Conservation (phyloP, 2,888 invertebrate genomes). For the Phorcus lineatus region DNA sequence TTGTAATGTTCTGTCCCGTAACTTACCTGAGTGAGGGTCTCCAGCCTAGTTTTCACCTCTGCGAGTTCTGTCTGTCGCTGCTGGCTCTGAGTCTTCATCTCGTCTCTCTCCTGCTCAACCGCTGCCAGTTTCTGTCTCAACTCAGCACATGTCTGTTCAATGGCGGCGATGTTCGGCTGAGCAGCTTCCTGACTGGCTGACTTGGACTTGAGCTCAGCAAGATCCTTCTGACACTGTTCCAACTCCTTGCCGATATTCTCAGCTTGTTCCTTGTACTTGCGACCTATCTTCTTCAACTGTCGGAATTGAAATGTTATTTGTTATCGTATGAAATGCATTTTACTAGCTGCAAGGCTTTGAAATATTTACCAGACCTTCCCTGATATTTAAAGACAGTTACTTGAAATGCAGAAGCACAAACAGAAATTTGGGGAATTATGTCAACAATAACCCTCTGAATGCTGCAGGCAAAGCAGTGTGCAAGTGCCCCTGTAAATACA, state of each 20-base stretch:
- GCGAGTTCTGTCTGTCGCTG: slow-evolving; percentile 90
- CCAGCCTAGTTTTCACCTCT: slow-evolving; percentile 76
- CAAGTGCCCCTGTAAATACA: no score
- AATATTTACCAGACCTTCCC: no score
- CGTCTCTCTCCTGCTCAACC: slow-evolving; percentile 77
- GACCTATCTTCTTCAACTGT: slow-evolving; percentile 87
- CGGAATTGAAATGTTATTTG: background rate
- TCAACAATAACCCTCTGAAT: no score
- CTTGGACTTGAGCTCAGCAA: slow-evolving; percentile 68
- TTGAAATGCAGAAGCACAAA: no score
- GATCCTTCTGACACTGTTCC: slow-evolving; percentile 37
- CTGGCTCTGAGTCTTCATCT: slow-evolving; percentile 87
- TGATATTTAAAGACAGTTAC: no score
- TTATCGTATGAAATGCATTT: background rate
- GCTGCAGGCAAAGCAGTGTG: no score
- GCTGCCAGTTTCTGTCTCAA: slow-evolving; percentile 31
- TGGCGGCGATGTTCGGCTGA: slow-evolving; percentile 33
- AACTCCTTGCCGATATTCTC: slow-evolving; percentile 81
- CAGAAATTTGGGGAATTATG: no score
- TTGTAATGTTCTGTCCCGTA: background rate
- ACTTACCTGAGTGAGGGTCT: slow-evolving; percentile 78
- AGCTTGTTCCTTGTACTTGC: slow-evolving; percentile 92
- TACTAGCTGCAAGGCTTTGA: background rate
- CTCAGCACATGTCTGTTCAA: slow-evolving; percentile 40
- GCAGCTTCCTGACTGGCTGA: slow-evolving; percentile 37